A percentile compares a stretch with the other conserved stretches of the same genome.
These are phyloP conservation scores for Nycticryphes semicollaris DNA, from an alignment of 2,113 vertebrate genomes.

Conservation along the genomic window DNA sequence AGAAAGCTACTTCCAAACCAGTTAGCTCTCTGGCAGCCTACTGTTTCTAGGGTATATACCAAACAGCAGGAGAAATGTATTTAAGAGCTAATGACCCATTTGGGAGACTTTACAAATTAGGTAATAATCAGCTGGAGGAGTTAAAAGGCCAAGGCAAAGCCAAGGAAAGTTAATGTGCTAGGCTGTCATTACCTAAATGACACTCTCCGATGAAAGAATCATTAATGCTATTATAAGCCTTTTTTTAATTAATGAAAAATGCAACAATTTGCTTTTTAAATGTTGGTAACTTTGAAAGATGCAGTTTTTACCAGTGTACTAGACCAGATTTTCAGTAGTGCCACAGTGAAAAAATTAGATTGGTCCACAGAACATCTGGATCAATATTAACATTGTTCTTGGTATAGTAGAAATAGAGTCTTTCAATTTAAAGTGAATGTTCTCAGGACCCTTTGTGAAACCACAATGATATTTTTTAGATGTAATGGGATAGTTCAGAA, in stretches of 20 bases:
- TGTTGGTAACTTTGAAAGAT: not conserved
- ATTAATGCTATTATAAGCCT: not conserved
- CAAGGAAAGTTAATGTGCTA: constrained; percentile 28
- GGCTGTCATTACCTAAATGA: constrained; percentile 6
- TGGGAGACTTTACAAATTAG: constrained; percentile 19
- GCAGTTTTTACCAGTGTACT: not conserved
- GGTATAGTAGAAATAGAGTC: not conserved
- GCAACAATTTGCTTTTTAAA: not conserved
- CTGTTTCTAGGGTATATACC: not conserved
- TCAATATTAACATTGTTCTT: not conserved
- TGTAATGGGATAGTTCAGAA: not conserved
- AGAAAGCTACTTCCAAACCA: not conserved
- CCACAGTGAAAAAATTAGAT: not conserved
- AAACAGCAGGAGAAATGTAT: constrained; percentile 32
- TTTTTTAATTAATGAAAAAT: constrained; percentile 23
- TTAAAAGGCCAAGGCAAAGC: constrained; percentile 33
- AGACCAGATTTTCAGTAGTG: not conserved
- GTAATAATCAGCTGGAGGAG: constrained; percentile 24
- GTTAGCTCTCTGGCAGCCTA: not conserved
- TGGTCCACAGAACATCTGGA: not conserved
- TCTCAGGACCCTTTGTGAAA: constrained; percentile 25
- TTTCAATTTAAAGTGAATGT: constrained; percentile 16
- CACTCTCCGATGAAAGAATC: not conserved
- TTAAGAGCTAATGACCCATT: constrained; percentile 38
- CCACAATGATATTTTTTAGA: not conserved